These are phyloP conservation scores for Darevskia nairensis DNA, from an alignment of 2,797 vertebrate genomes.

Conservation along the genomic window DNA sequence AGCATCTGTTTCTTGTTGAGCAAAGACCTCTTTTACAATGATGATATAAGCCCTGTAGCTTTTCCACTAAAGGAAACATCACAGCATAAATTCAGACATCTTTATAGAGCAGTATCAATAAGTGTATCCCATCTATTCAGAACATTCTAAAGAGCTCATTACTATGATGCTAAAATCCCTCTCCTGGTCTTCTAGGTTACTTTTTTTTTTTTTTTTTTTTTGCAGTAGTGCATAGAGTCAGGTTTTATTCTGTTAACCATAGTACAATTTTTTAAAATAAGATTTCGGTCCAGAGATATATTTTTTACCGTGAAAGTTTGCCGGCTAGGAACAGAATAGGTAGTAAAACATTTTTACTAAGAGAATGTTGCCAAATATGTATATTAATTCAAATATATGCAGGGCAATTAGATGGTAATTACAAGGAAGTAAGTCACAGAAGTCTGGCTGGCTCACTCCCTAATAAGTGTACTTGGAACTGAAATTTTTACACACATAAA, in stretches of 20 bases:
- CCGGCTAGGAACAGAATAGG: not conserved
- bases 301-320: not conserved
- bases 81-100: constrained; percentile 5
- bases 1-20: not conserved
- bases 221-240: not conserved
- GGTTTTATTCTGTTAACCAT: not conserved
- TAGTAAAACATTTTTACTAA: not conserved
- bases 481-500: not conserved
- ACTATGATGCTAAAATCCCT: not conserved
- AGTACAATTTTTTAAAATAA: not conserved
- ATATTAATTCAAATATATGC: not conserved
- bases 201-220: not conserved
- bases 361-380: no score
- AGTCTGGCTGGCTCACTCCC: not conserved
- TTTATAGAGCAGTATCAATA: not conserved
- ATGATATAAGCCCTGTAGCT: not conserved
- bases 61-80: not conserved
- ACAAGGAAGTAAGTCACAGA: not conserved
- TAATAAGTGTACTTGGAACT: not conserved
- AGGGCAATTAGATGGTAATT: not conserved
- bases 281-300: not conserved
- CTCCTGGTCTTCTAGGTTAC: not conserved
- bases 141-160: not conserved
- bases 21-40: not conserved
- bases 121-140: not conserved